Base-by-base conservation (phyloP, 2,888 invertebrate species). In the Netelia fuscicornis region DNA sequence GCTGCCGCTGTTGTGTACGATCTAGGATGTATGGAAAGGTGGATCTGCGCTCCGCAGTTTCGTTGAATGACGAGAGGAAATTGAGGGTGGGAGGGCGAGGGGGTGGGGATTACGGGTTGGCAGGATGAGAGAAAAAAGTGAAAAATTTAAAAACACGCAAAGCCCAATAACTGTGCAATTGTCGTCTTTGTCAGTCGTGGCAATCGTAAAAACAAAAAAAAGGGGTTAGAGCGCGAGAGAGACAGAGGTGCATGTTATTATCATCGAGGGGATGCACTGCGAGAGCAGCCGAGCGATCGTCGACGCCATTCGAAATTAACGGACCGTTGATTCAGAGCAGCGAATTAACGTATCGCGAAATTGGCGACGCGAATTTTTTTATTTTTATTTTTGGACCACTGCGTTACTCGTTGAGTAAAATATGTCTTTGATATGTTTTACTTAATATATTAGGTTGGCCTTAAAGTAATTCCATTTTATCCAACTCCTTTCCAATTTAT, bases 291-390 rank as follows among this genome's bases (percentile, higher is more conserved):
- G 77, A 81, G 81, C 84, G 68, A 3, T 78, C 20, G 64, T 74
- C 52, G 54, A 81, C 58, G 70, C 81, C 70, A 85, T 79, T 78
- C 65, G 74, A 70, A 75, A 85, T 78, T 79, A 68, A 78, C 75
- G 65, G 78, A 75, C 84, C 60, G 75, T 65, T 77, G 74, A 81
- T 75, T 81, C 71, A 25, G 23, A 54, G 72, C 76, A 74, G 58
- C 54, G 44, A 81, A 81, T 72, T 81, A 72, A 62, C 72, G 81
- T 56, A 81, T 84, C 76, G 72, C 52, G 68, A 58, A 52, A 71
- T 75, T 52, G 70, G 48, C 25, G 54, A 67, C 44, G 25, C 77
- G 62, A 67, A 58, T 17, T 13, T 44, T 54, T 54, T 56, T n/a
- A n/a, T 5, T 62, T 30, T 37, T 5, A 37, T 6, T 37, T 0